Conservation (phyloP, 2,113 vertebrate genomes). For the Burhinus oedicnemus region DNA sequence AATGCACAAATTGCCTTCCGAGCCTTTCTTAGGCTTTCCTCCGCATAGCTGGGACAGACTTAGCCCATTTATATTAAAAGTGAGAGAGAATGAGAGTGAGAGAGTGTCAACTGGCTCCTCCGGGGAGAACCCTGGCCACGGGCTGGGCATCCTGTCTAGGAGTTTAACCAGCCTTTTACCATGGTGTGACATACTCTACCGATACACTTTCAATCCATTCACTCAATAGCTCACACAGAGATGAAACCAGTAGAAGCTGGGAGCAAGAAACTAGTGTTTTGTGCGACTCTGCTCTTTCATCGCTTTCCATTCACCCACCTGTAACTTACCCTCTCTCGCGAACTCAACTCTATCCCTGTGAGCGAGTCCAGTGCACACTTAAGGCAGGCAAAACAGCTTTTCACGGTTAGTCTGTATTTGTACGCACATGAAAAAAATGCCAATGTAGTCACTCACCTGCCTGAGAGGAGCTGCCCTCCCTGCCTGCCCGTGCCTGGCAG, state of each 20-base stretch:
- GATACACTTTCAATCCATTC: neutral
- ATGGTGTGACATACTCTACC: neutral
- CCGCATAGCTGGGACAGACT: neutral
- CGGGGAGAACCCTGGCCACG: neutral
- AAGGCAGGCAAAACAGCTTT: neutral
- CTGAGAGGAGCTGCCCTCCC: neutral
- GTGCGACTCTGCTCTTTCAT: neutral
- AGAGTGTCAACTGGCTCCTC: neutral
- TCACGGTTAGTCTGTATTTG: neutral
- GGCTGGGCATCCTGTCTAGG: constrained; percentile 4
- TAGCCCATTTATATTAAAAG: neutral
- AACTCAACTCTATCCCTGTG: neutral
- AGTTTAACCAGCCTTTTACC: neutral
- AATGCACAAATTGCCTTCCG: neutral
- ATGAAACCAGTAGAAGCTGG: neutral
- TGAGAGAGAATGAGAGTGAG: neutral
- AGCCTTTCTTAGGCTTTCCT: neutral
- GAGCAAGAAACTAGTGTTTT: neutral
- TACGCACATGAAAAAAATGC: neutral
- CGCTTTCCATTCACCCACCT: neutral
- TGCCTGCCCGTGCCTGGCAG: fast-evolving
- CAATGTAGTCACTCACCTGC: neutral
- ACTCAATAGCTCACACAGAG: neutral
- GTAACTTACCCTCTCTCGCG: neutral
- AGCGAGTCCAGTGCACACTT: neutral